Evolutionary conservation across 2,113 vertebrate genomes (phyloP).

Genomic region (Callocephalon fimbriatum): DNA sequence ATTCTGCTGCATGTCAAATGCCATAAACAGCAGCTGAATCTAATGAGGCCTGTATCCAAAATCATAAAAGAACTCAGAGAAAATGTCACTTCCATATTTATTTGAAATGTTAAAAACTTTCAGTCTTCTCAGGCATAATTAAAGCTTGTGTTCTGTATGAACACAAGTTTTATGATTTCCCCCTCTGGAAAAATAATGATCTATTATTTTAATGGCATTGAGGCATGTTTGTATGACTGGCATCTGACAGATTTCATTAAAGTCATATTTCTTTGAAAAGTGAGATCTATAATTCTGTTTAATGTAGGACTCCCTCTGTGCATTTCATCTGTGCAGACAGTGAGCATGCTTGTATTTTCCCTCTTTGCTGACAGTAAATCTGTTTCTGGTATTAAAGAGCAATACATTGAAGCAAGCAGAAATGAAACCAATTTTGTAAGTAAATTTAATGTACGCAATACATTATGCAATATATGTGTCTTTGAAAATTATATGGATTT

Average conservation of each 20-base stretch:
- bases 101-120: background rate
- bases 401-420: background rate
- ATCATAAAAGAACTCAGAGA: background rate
- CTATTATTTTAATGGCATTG: background rate
- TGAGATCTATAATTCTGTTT: background rate
- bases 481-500: background rate
- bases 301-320: background rate
- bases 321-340: background rate
- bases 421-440: background rate
- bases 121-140: background rate
- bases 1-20: background rate
- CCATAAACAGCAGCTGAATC: background rate
- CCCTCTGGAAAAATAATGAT: background rate
- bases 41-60: background rate
- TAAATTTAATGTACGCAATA: background rate
- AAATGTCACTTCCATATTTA: background rate
- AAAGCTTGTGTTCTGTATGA: background rate
- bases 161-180: background rate
- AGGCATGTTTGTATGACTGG: background rate
- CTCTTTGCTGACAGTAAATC: background rate
- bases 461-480: background rate
- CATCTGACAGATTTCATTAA: background rate
- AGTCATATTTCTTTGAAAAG: background rate
- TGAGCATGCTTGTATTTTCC: background rate
- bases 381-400: background rate